These are phyloP conservation scores for Eretmocerus hayati DNA, from an alignment of 2,888 invertebrate species.

Conservation along the genomic window DNA sequence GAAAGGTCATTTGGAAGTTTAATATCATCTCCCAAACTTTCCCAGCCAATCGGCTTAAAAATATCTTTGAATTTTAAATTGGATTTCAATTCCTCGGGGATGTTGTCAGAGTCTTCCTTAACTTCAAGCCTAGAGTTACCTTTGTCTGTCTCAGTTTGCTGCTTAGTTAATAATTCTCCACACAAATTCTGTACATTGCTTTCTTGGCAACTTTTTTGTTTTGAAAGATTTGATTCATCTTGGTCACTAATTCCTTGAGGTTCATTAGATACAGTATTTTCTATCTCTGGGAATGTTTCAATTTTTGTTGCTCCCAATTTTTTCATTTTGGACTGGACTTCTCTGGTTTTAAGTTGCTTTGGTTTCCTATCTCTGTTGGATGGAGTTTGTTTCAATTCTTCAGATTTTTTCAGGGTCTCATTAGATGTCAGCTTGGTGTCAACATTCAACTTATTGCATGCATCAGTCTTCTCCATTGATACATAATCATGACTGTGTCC, in stretches of 20 bases:
- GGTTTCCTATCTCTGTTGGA: slow-evolving; percentile 10
- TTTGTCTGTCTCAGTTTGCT: slow-evolving; percentile 7
- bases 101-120: slow-evolving; percentile 9
- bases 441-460: no score
- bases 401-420: no score
- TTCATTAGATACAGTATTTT: slow-evolving; percentile 9
- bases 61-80: slow-evolving; percentile 41
- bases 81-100: slow-evolving; percentile 38
- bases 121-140: not conserved
- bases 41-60: slow-evolving; percentile 46
- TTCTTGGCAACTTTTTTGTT: slow-evolving; percentile 19
- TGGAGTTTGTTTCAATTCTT: no score
- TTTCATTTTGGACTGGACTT: slow-evolving; percentile 22
- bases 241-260: slow-evolving; percentile 2
- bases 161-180: slow-evolving; percentile 13
- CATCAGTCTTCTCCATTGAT: no score
- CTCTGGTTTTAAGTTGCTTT: slow-evolving; percentile 23
- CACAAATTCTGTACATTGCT: slow-evolving; percentile 22
- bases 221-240: slow-evolving; percentile 6
- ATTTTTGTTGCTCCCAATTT: slow-evolving; percentile 27
- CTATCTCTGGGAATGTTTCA: slow-evolving; percentile 17
- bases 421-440: no score
- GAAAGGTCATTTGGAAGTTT: slow-evolving; percentile 40
- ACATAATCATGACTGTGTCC: no score
- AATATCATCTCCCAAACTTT: slow-evolving; percentile 36